These are phyloP conservation scores for Lepidocyrtinus sp. DNA, from an alignment of 2,888 invertebrate species.

Conservation along the genomic window DNA sequence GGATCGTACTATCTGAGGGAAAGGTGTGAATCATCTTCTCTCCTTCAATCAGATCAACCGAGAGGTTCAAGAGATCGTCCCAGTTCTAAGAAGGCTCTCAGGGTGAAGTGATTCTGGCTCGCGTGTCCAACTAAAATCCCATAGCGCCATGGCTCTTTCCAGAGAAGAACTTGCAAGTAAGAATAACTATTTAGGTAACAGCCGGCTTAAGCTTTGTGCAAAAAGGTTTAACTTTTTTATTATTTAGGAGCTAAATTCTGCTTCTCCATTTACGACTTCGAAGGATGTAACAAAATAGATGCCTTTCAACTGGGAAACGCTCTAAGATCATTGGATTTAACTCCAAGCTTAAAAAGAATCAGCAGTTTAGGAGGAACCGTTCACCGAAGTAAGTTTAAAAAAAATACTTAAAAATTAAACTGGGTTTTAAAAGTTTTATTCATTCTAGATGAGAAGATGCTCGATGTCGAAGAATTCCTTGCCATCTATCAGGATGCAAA, in stretches of 20 bases:
- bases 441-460: conserved; percentile 34
- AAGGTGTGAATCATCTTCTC: neutral
- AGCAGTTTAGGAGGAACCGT: conserved; percentile 97
- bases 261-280: conserved; percentile 95
- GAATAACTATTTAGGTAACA: neutral
- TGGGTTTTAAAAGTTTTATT: neutral
- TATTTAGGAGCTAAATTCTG: conserved; percentile 87
- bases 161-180: conserved; percentile 48
- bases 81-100: neutral
- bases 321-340: conserved; percentile 93
- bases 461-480: conserved; percentile 83
- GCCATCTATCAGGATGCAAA: conserved; percentile 96
- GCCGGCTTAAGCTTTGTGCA: neutral
- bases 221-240: neutral
- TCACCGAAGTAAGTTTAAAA: conserved; percentile 82
- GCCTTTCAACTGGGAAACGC: conserved; percentile 94
- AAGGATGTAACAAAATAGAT: conserved; percentile 92
- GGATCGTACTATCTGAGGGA: neutral
- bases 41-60: neutral
- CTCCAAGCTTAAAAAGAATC: conserved; percentile 93
- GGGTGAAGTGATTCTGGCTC: neutral
- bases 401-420: neutral
- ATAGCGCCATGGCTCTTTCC: conserved; percentile 7
- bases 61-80: neutral
- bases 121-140: neutral